Base-by-base conservation (phyloP, 1,140 invertebrate genomes). In the Panagrolaimus sp. region DNA sequence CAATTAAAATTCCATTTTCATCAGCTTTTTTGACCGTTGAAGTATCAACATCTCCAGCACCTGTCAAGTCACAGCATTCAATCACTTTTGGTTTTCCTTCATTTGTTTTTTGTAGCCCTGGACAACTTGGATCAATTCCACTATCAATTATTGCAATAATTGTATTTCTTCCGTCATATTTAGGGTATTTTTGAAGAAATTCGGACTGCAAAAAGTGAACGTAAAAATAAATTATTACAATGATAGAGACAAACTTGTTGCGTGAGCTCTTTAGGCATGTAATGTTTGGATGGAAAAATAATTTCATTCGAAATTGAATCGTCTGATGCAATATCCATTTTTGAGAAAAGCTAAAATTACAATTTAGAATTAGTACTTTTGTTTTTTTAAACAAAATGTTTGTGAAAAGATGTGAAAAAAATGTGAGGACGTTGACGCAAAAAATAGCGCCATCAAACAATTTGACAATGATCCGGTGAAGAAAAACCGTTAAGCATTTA, bases 121-220 rank as follows among this genome's bases (percentile, higher is more conserved):
- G 88, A n/a, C 93, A 92, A 53, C 91, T 91, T 45, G 95, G 95
- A 87, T 98, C 96, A 68, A 98, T 90, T 20, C 96, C 96, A 38
- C 93, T 95, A 86, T 98, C 96, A 71, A 98, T 89, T 82, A 98
- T 92, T 47, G 93, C 96, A 82, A 98, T 94, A 73, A 91, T 85
- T 42, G 91, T 89, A 80, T 89, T 91, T 82, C 91, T 87, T 9
- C 95, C 95, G 88, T 98, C 93, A 84, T 91, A 96, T 69, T 89
- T 87, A 0, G 93, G 92, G 87, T 94, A 90, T 86, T 94, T 95
- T 73, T 87, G 88, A 25, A 96, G 81, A 86, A 97, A 97, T 66
- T 2, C 31, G 2, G 31, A 4, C 31, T 38, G 7, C 2, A 38
- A 38, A 38, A 38, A 4, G 2, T 2, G 31, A 38, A 38, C n/a